phyloP scores from a whole-genome alignment of 2,888 invertebrate genomes.

The Kryphioiulus occultus region DNA sequence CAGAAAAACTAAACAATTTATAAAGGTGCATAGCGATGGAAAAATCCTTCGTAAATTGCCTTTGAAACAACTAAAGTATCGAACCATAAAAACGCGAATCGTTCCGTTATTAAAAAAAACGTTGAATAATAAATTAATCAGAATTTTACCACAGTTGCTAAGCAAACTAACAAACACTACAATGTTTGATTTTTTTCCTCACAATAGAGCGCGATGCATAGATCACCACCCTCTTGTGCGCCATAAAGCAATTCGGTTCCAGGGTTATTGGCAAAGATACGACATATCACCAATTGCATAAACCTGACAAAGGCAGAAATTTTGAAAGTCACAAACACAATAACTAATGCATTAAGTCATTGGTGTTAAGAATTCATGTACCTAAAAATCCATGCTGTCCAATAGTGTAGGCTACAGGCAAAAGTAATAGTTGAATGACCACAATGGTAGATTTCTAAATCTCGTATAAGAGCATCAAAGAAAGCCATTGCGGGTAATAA shows the following conservation, averaged over 20 bases:
- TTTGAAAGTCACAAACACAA: neutral
- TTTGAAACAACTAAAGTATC: neutral
- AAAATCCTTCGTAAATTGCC: neutral
- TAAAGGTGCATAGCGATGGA: neutral
- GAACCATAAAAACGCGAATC: neutral
- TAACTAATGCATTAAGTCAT: neutral
- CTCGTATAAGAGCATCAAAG: too few relatives aligned
- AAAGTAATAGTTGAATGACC: too few relatives aligned
- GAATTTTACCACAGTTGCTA: neutral
- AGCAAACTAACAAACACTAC: neutral
- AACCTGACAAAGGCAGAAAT: neutral
- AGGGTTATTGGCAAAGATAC: neutral
- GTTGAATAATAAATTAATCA: neutral
- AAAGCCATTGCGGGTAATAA: too few relatives aligned
- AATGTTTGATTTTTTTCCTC: neutral
- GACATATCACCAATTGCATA: neutral
- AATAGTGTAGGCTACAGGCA: neutral
- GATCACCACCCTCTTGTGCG: neutral
- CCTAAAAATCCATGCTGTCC: neutral
- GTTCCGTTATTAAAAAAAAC: neutral
- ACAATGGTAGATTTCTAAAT: too few relatives aligned
- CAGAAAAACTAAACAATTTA: neutral
- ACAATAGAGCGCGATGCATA: neutral
- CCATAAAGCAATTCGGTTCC: neutral
- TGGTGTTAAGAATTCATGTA: neutral